Evolutionary conservation across 2,797 vertebrate species (phyloP).

Genomic region (Coilia nasus): DNA sequence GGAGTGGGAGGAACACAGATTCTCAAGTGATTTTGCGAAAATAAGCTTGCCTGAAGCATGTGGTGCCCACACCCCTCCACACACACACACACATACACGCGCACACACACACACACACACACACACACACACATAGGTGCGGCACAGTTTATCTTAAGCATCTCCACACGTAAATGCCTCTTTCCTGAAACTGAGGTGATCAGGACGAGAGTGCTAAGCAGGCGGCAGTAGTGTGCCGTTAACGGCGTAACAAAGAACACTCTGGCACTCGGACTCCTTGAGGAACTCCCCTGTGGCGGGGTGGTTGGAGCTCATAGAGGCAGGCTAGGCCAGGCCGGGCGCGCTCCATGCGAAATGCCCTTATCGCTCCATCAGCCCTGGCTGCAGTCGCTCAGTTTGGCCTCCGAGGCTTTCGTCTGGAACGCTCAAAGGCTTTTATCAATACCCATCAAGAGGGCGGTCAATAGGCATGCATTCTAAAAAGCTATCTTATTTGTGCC

Average conservation of each 20-base stretch:
- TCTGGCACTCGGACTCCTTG: background rate
- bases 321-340: background rate
- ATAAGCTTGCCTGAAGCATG: background rate
- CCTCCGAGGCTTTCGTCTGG: slow-evolving; percentile 7
- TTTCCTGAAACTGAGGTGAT: background rate
- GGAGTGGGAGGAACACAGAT: background rate
- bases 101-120: too few relatives aligned
- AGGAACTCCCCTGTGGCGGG: background rate
- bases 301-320: background rate
- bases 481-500: slow-evolving; percentile 49
- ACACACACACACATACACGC: too few relatives aligned
- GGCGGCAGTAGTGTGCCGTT: background rate
- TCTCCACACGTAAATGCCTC: background rate
- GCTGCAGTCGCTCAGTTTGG: slow-evolving; percentile 30
- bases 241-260: background rate
- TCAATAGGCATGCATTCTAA: slow-evolving; percentile 43
- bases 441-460: slow-evolving; percentile 44
- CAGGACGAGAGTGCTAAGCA: background rate
- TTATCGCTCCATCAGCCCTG: slow-evolving; percentile 43
- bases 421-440: slow-evolving; percentile 38
- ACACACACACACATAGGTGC: too few relatives aligned
- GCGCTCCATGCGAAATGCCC: slow-evolving; percentile 16
- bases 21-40: background rate
- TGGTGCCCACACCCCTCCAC: background rate
- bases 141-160: background rate